Percentiles rank a stretch among this genome's conserved stretches.
Evolutionary conservation across 2,797 vertebrate species (phyloP).

Genomic region (Clarias laeviceps): DNA sequence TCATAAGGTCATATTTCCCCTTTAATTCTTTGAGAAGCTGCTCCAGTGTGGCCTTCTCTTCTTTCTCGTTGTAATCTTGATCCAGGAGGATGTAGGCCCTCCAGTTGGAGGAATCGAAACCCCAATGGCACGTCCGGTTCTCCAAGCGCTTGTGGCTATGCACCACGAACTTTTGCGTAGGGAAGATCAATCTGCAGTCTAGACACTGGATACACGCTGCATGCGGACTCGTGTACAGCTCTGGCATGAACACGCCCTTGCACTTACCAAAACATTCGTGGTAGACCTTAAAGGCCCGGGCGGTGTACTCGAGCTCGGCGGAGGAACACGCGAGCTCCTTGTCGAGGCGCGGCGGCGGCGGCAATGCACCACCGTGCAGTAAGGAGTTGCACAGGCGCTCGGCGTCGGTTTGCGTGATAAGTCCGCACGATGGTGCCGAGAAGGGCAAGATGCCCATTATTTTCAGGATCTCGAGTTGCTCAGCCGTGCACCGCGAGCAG

Average conservation of each 20-base stretch:
- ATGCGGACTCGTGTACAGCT: slow-evolving; percentile 87
- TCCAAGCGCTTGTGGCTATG: slow-evolving; percentile 93
- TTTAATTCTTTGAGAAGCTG: slow-evolving; percentile 90
- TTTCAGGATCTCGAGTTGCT: slow-evolving; percentile 96
- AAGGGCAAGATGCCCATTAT: slow-evolving; percentile 95
- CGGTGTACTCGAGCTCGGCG: slow-evolving; percentile 82
- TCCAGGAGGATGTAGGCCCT: slow-evolving; percentile 93
- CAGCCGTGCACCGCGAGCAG: slow-evolving; percentile 93
- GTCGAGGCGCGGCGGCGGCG: slow-evolving; percentile 65
- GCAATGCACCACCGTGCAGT: slow-evolving; percentile 84
- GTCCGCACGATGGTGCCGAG: slow-evolving; percentile 93
- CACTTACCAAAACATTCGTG: slow-evolving; percentile 96
- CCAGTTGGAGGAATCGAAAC: slow-evolving; percentile 97
- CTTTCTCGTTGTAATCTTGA: slow-evolving; percentile 88
- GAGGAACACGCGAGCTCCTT: slow-evolving; percentile 77
- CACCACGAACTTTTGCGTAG: slow-evolving; percentile 93
- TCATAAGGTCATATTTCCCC: slow-evolving; percentile 84
- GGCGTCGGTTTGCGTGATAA: slow-evolving; percentile 95
- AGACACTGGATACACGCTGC: slow-evolving; percentile 93
- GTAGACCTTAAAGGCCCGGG: slow-evolving; percentile 92
- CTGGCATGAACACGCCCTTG: slow-evolving; percentile 90
- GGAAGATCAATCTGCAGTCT: slow-evolving; percentile 95
- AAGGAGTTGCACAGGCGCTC: slow-evolving; percentile 96
- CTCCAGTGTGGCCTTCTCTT: slow-evolving; percentile 86
- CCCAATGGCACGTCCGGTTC: slow-evolving; percentile 98